Evolutionary conservation across 2,113 vertebrate genomes (phyloP).

Genomic region (Geococcyx californianus): DNA sequence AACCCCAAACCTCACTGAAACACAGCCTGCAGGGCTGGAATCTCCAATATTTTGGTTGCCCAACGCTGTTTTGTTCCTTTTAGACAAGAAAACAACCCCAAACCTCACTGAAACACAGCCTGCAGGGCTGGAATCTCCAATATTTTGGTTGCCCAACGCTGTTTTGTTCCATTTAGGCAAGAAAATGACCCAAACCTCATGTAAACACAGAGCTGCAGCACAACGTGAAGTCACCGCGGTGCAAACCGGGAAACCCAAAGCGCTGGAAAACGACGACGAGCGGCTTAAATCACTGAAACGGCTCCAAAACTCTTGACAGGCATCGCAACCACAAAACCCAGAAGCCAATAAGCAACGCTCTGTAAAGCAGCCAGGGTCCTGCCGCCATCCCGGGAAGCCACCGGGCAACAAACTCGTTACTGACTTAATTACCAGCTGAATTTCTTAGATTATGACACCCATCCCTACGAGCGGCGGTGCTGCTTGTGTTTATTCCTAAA

Average conservation of each 20-base stretch:
- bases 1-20: too few relatives aligned
- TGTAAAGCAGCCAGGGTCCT: neutral
- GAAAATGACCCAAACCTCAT: too few relatives aligned
- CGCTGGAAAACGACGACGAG: rapidly evolving
- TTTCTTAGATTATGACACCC: rapidly evolving
- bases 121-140: neutral
- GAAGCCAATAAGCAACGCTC: too few relatives aligned
- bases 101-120: neutral
- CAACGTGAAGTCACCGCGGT: rapidly evolving
- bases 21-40: too few relatives aligned
- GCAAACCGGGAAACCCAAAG: neutral
- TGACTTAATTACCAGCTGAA: neutral
- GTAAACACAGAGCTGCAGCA: neutral
- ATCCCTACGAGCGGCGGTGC: rapidly evolving
- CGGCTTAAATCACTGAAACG: too few relatives aligned
- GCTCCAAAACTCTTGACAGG: too few relatives aligned
- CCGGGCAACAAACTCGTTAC: neutral
- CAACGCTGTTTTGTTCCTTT: neutral
- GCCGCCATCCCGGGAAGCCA: neutral
- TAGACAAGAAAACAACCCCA: too few relatives aligned
- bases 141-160: neutral
- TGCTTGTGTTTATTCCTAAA: neutral
- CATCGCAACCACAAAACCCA: neutral
- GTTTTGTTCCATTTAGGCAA: neutral
- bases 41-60: neutral